A percentile compares a stretch with the other conserved stretches of the same genome.
Evolutionary conservation across 2,113 vertebrate genomes (phyloP).

Genomic region (Tricholaema leucomelas): DNA sequence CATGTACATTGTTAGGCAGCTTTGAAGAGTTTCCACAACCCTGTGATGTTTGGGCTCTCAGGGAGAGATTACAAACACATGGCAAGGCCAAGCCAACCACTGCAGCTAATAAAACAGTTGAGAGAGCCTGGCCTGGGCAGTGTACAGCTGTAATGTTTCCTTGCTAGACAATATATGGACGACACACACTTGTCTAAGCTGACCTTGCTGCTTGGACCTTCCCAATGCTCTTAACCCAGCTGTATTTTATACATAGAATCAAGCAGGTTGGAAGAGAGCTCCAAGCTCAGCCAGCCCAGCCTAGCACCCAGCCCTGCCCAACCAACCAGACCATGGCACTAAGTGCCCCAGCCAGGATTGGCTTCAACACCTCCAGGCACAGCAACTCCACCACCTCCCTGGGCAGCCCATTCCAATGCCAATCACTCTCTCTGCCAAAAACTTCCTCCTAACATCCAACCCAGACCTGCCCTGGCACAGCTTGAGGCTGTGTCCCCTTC

Average conservation of each 20-base stretch:
- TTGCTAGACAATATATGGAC: background rate
- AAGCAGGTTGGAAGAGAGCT: too few relatives aligned
- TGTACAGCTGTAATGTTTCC: background rate
- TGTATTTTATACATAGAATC: background rate
- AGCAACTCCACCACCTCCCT: too few relatives aligned
- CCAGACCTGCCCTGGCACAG: too few relatives aligned
- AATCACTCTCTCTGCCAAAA: too few relatives aligned
- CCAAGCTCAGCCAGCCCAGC: too few relatives aligned
- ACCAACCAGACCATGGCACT: too few relatives aligned
- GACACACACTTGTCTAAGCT: background rate
- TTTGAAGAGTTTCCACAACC: background rate
- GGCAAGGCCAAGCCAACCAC: background rate
- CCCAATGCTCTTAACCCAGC: background rate
- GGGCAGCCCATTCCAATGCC: too few relatives aligned
- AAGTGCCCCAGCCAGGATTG: too few relatives aligned
- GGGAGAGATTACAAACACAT: background rate
- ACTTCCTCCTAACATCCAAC: too few relatives aligned
- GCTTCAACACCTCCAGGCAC: too few relatives aligned
- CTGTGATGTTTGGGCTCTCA: background rate
- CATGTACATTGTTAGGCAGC: background rate
- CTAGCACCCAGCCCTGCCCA: too few relatives aligned
- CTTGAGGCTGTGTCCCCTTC: too few relatives aligned
- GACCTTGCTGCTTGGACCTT: background rate
- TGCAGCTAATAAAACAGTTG: background rate
- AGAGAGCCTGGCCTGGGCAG: background rate